These are phyloP conservation scores for Aramus guarauna DNA, from an alignment of 2,113 vertebrate genomes.

Conservation along the genomic window DNA sequence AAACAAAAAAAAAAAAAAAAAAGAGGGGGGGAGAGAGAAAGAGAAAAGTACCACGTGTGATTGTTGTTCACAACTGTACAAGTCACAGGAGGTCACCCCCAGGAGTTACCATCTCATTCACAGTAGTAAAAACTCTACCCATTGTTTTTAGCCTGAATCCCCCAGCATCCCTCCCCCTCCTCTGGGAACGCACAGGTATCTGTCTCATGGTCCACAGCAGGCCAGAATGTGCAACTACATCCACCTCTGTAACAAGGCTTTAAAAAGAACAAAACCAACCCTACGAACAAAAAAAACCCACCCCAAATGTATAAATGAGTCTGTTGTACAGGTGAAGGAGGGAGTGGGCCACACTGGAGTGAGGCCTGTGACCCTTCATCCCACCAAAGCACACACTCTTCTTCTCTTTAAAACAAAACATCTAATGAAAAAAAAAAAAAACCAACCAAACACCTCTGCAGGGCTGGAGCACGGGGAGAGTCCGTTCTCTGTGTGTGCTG, in stretches of 20 bases:
- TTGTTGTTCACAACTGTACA: constrained; percentile 86
- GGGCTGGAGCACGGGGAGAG: not conserved
- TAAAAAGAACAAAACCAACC: not conserved
- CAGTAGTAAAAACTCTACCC: constrained; percentile 76
- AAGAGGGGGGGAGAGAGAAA: not conserved
- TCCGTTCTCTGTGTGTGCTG: not conserved
- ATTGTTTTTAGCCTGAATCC: not conserved
- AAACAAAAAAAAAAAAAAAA: constrained; percentile 68
- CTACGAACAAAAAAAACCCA: not conserved
- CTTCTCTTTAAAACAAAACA: not conserved
- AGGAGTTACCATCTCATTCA: constrained; percentile 58
- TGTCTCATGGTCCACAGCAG: not conserved
- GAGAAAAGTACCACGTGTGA: constrained; percentile 79
- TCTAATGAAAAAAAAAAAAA: too few species aligned
- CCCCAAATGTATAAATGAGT: not conserved
- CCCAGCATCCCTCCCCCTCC: not conserved
- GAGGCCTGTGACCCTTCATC: not conserved
- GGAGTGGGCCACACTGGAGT: not conserved
- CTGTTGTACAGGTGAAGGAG: not conserved
- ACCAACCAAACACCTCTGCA: not conserved
- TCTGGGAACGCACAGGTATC: not conserved
- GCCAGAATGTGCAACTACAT: constrained; percentile 5
- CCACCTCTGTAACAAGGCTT: constrained; percentile 13
- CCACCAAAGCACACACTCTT: not conserved
- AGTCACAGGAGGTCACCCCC: constrained; percentile 64